Evolutionary conservation across 2,797 vertebrate genomes (phyloP).

Genomic region (Pangasius djambal): DNA sequence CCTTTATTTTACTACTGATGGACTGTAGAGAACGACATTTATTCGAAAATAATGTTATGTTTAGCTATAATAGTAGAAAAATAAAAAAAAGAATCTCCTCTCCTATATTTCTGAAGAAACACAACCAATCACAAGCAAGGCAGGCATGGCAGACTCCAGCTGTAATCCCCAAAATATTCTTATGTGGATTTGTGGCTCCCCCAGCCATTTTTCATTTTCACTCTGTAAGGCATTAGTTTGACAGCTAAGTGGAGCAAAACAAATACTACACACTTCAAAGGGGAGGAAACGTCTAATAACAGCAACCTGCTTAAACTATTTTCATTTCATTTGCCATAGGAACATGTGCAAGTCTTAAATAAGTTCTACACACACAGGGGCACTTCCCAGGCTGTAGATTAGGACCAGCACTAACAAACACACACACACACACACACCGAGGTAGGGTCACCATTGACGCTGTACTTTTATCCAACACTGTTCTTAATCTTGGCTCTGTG

Average conservation of each 20-base stretch:
- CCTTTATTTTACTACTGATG: neutral
- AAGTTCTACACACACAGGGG: constrained; percentile 14
- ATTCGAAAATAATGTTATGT: constrained; percentile 31
- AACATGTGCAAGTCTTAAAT: constrained; percentile 55
- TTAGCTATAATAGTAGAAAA: constrained; percentile 32
- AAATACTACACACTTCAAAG: constrained; percentile 76
- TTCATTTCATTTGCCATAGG: constrained; percentile 64
- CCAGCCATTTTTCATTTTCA: constrained; percentile 77
- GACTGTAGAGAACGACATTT: constrained; percentile 17
- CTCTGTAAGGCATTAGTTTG: constrained; percentile 76
- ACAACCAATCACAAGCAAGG: constrained; percentile 72
- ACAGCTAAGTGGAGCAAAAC: constrained; percentile 76
- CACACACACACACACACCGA: neutral
- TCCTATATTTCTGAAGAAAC: constrained; percentile 51
- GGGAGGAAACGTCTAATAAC: constrained; percentile 61
- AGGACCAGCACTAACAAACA: neutral
- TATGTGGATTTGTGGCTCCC: constrained; percentile 76
- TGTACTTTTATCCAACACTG: constrained; percentile 28
- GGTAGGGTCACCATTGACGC: neutral
- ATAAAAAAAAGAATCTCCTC: constrained; percentile 44
- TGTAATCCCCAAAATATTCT: constrained; percentile 69
- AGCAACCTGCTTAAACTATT: constrained; percentile 65
- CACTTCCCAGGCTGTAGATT: neutral
- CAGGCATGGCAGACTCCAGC: constrained; percentile 65
- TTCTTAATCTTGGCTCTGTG: constrained; percentile 29